Percentiles rank a stretch among this genome's conserved stretches.
phyloP scores from a whole-genome alignment of 2,888 invertebrate genomes.

The Eulithis prunata region DNA sequence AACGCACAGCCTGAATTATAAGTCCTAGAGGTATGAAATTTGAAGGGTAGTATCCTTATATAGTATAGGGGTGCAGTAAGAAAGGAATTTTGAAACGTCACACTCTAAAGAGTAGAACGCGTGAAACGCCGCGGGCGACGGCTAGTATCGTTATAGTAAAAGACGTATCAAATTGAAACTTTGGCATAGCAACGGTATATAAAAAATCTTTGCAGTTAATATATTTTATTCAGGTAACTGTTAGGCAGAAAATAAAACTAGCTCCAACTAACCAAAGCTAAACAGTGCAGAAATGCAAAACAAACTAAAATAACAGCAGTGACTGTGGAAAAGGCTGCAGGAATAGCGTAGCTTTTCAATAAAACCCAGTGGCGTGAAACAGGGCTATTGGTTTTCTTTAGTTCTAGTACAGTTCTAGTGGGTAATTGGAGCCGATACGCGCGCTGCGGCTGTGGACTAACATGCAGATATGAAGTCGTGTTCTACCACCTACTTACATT shows the following conservation, averaged over 20 bases:
- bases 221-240: no score
- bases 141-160: no score
- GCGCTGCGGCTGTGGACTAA: constrained; percentile 28
- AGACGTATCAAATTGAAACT: no score
- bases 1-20: no score
- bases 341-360: constrained; percentile 70
- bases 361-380: constrained; percentile 69
- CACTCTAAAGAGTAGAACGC: no score
- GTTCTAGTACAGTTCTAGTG: constrained; percentile 30
- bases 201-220: no score
- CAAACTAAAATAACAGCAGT: constrained; percentile 46
- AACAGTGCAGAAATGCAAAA: constrained; percentile 52
- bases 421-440: constrained; percentile 38
- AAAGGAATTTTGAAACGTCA: no score
- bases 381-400: constrained; percentile 73
- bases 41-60: no score
- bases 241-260: constrained; percentile 4
- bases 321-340: constrained; percentile 59
- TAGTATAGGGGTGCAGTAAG: no score
- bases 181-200: no score
- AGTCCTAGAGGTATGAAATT: no score
- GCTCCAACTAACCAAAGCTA: constrained; percentile 41
- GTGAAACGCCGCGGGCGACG: no score
- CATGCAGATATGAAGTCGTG: constrained; percentile 36
- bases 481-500: constrained; percentile 3